Evolutionary conservation across 2,888 invertebrate species (phyloP).

Genomic region (Cheilosia soror): DNA sequence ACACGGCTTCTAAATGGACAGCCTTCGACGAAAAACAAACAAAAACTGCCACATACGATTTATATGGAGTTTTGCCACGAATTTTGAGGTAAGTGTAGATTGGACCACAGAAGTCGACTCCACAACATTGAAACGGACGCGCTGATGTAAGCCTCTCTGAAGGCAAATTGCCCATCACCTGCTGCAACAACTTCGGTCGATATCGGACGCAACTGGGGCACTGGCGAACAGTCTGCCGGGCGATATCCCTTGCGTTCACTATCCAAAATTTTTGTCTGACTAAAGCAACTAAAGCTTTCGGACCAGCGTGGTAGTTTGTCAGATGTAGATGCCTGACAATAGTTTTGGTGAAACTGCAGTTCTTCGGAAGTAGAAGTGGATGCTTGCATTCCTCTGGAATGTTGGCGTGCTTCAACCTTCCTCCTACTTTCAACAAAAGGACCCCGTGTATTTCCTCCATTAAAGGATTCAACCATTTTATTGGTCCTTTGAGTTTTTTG

Average conservation of each 20-base stretch:
- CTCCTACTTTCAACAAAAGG: neutral
- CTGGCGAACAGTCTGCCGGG: constrained; percentile 19
- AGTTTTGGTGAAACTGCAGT: neutral
- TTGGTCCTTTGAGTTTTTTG: constrained; percentile 38
- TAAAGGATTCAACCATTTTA: constrained; percentile 25
- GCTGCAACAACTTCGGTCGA: constrained; percentile 46
- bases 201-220: constrained; percentile 51
- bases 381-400: neutral
- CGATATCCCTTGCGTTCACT: constrained; percentile 37
- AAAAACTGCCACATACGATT: constrained; percentile 55
- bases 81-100: neutral
- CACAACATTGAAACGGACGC: neutral
- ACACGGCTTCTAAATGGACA: constrained; percentile 20
- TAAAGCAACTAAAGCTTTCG: constrained; percentile 55
- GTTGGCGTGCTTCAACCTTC: neutral
- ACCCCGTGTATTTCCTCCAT: constrained; percentile 1
- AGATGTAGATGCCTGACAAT: constrained; percentile 54
- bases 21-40: constrained; percentile 52
- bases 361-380: too few species aligned
- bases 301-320: constrained; percentile 62
- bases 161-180: constrained; percentile 26
- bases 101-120: neutral
- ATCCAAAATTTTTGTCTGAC: constrained; percentile 58
- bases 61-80: constrained; percentile 42
- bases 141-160: neutral